phyloP scores from a whole-genome alignment of 2,888 invertebrate genomes.

The Automeris io region DNA sequence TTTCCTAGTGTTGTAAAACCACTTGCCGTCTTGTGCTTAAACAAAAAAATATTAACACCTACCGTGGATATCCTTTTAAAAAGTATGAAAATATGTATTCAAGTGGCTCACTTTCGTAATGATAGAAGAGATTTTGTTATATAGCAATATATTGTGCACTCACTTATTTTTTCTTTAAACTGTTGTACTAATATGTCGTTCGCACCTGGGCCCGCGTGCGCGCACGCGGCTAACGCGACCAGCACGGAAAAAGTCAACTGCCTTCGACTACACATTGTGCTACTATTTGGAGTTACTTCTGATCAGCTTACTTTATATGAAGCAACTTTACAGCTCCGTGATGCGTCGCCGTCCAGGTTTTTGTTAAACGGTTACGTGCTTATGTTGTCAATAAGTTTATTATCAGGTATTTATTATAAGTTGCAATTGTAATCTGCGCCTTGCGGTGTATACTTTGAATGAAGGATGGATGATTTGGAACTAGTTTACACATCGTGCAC shows the following conservation, averaged over 20 bases:
- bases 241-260: slow-evolving; percentile 30
- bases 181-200: slow-evolving; percentile 21
- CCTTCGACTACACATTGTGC: slow-evolving; percentile 27
- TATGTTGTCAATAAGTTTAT: no score
- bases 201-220: slow-evolving; percentile 22
- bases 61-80: neutral
- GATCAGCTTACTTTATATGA: slow-evolving; percentile 29
- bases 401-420: no score
- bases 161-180: slow-evolving; percentile 4
- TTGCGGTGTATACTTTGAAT: no score
- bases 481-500: no score
- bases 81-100: neutral
- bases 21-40: no score
- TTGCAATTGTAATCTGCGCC: no score
- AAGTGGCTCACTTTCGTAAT: neutral
- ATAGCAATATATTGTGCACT: slow-evolving; percentile 4
- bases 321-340: slow-evolving; percentile 14
- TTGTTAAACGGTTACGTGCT: neutral
- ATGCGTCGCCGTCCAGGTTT: neutral
- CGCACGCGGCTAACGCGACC: slow-evolving; percentile 28
- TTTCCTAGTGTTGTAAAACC: no score
- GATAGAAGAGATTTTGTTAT: neutral
- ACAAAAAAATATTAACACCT: neutral
- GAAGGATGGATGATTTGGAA: no score
- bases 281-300: slow-evolving; percentile 17